phyloP scores from a whole-genome alignment of 2,888 invertebrate species.

The Dicyrtomina minuta region DNA sequence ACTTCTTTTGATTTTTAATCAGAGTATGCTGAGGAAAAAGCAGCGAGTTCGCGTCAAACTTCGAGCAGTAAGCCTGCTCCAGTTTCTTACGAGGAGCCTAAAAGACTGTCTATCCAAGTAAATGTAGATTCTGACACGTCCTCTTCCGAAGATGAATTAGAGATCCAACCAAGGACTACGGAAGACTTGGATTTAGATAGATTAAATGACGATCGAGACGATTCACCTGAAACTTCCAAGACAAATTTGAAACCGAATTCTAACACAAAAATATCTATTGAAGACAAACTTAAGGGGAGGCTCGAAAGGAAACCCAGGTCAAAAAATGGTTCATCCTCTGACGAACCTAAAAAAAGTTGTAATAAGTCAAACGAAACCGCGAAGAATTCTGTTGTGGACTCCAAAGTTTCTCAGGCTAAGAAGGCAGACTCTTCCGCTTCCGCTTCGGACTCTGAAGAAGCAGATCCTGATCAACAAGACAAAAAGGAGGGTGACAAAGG shows the following conservation, averaged over 20 bases:
- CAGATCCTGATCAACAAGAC: neutral
- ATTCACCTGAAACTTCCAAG: neutral
- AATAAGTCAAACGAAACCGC: neutral
- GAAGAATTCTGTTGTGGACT: too few species aligned
- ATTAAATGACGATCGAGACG: neutral
- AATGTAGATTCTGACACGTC: slow-evolving; percentile 27
- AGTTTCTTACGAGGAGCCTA: slow-evolving; percentile 4
- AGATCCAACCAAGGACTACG: slow-evolving; percentile 26
- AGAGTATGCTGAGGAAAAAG: slow-evolving; percentile 1
- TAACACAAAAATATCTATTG: too few species aligned
- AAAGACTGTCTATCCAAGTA: slow-evolving; percentile 33
- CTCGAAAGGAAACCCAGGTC: slow-evolving; percentile 26
- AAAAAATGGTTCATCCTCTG: slow-evolving; percentile 19
- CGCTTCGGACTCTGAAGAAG: neutral
- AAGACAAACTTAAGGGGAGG: slow-evolving; percentile 11
- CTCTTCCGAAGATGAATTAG: slow-evolving; percentile 29
- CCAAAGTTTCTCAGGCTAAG: too few species aligned
- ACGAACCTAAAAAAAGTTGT: neutral
- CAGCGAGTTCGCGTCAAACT: neutral
- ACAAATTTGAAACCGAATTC: too few species aligned
- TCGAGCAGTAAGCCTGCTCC: too few species aligned
- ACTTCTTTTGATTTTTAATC: neutral
- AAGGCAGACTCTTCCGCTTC: neutral
- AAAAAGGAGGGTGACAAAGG: neutral
- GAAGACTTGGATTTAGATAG: slow-evolving; percentile 14